Evolutionary conservation across 2,888 invertebrate genomes (phyloP), one percentile per base, ranked within the genome.

Genomic region (Eubasilissa splendida): DNA sequence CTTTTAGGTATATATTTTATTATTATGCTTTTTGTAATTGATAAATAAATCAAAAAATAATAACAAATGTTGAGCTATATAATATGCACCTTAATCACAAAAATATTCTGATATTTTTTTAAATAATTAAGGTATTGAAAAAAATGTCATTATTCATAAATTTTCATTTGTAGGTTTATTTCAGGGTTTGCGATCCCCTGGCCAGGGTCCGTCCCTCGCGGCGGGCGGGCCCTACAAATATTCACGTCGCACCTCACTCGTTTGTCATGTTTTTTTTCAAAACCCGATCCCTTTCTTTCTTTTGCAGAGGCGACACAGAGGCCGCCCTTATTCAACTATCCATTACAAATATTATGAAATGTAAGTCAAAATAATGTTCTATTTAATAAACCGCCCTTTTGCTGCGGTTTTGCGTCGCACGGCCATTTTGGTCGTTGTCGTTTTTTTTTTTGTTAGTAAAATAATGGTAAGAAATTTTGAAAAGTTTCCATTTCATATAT

Each of bases 281-380:
- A 52, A 33, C 75, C 63, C 56, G 59, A 53, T 70, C 65, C 76
- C 77, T 76, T 82, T 83, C 82, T 80, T 73, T 66, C 78, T 76
- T 75, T 79, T 74, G 74, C 77, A 50, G 58, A 12, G 76, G 77
- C 77, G 10, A 60, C 74, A 52, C 79, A 71, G 52, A 42, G 4
- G 68, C 82, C 82, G 82, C 82, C 82, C 82, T 79, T 80, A 65
- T 80, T 80, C 74, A 73, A 31, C 79, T 78, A 81, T 80, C 77
- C 80, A 83, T 82, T 83, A 83, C 83, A 83, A 83, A 83, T 83
- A 83, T 83, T 83, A 80, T 83, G 83, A 83, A 79, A 79, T 77
- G 79, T 76, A 83, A 83, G 83, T 83, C 83, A 83, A 80, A 83
- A 80, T 52, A 76, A 76, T 81, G 71, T 77, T 79, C 77, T 77